These are phyloP conservation scores for Strigops habroptila DNA, from an alignment of 2,113 vertebrate species.

Conservation along the genomic window DNA sequence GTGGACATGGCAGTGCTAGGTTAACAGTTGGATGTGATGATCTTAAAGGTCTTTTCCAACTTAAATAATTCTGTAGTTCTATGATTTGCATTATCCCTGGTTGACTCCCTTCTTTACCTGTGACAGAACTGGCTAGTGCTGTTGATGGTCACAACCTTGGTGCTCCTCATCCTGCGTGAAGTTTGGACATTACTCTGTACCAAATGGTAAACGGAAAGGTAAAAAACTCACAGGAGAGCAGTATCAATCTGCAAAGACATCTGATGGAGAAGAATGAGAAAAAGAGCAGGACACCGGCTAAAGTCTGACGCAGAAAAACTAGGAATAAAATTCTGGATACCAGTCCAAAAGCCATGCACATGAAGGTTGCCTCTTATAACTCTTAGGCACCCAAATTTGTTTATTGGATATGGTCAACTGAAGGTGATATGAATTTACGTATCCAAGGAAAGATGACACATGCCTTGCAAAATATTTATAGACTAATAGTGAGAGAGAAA, in stretches of 20 bases:
- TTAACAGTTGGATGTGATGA: background rate
- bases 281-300: background rate
- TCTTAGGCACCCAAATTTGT: accelerated
- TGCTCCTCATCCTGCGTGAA: background rate
- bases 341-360: background rate
- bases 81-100: background rate
- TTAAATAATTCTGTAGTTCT: background rate
- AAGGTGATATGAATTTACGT: background rate
- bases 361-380: background rate
- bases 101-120: background rate
- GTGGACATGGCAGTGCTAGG: background rate
- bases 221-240: background rate
- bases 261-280: background rate
- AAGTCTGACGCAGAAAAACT: background rate
- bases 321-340: background rate
- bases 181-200: background rate
- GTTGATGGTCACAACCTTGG: background rate
- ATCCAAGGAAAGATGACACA: background rate
- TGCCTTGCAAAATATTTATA: background rate
- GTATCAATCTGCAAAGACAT: background rate
- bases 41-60: background rate
- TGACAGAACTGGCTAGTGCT: background rate
- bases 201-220: background rate
- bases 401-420: background rate
- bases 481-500: background rate